A percentile compares a stretch with the other conserved stretches of the same genome.
Evolutionary conservation across 2,113 vertebrate species (phyloP).

Genomic region (Cyanoramphus novaezelandiae): DNA sequence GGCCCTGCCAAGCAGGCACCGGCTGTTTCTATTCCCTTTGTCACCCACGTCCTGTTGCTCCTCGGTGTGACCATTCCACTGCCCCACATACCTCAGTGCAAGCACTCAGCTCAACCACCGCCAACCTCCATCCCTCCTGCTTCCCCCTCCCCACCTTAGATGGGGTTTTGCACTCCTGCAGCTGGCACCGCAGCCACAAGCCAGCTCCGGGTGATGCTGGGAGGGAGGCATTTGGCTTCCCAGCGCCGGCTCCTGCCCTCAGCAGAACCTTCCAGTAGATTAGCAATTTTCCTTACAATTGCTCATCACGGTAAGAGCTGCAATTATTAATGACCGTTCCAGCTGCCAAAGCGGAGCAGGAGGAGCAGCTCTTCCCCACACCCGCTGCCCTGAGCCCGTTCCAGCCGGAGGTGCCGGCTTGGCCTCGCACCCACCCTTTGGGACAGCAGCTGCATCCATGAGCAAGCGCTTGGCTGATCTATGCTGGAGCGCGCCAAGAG

Average conservation of each 20-base stretch:
- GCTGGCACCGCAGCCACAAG: accelerated
- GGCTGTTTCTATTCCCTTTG: not conserved
- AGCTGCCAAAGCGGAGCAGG: constrained; percentile 3
- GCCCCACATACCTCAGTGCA: accelerated
- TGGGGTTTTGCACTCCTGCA: not conserved
- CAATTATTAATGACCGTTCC: constrained; percentile 55
- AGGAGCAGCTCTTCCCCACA: not conserved
- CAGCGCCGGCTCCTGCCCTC: not conserved
- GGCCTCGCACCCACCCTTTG: not conserved
- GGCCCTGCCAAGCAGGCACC: not conserved
- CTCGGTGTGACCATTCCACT: accelerated
- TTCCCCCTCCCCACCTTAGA: not conserved
- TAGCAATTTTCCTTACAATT: constrained; percentile 41
- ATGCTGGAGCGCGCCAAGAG: accelerated
- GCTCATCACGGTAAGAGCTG: constrained; percentile 38
- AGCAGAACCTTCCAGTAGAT: constrained; percentile 49
- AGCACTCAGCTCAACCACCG: accelerated
- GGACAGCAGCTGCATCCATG: constrained; percentile 3
- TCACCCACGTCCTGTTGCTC: accelerated
- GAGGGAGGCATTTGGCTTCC: not conserved
- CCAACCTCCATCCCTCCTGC: not conserved
- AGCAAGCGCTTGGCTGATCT: not conserved
- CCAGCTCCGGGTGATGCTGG: not conserved
- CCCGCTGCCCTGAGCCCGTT: not conserved
- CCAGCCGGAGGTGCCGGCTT: not conserved